Evolutionary conservation across 1,140 invertebrate genomes (phyloP), one percentile per base, ranked within the genome.

Genomic region (Tetragnatha versicolor): DNA sequence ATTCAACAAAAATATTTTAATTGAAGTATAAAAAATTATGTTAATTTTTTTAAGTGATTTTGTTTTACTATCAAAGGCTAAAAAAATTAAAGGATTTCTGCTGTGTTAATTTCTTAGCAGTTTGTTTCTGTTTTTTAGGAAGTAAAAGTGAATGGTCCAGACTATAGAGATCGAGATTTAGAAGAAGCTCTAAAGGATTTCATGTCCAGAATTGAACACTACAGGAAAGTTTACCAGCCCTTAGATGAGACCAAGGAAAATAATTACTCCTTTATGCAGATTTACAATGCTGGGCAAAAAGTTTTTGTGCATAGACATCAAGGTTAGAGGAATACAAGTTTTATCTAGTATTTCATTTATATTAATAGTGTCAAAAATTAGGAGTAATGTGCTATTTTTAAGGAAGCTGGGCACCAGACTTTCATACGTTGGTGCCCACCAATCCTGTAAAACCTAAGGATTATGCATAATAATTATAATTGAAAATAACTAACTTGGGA

Each of bases 91-190:
- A 17, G n/a, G 25, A 17, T 12, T 20, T 49, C 17, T n/a, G 25
- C 10, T 37, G 5, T 9, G 60, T 65, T 17, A 39, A 12, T 14
- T 20, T 22, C 12, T 9, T 20, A 14, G 1, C 22, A 39, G n/a
- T 6, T 1, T 12, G 12, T 66, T 20, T 39, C 6, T 68, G 14
- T 27, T 66, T 68, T 79, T 58, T 88, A 93, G 90, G 94, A 99
- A 90, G 98, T 99, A 3, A 99, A 99, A 89, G 93, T 99, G 0
- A 97, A 94, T 85, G 98, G 96, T 85, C 98, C 98, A 0, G 98
- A 99, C 88, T 99, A 99, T 85, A 90, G 90, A 10, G 94, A 94
- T 81, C 95, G 98, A 90, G 95, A 98, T 85, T 94, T 92, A 49
- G 96, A 98, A 78, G 90, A 92, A 80, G 98, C 96, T 0, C 87